Percentiles rank a stretch among this genome's conserved stretches.
Conservation (phyloP, 2,888 invertebrate species). For the Leptura quadrifasciata region DNA sequence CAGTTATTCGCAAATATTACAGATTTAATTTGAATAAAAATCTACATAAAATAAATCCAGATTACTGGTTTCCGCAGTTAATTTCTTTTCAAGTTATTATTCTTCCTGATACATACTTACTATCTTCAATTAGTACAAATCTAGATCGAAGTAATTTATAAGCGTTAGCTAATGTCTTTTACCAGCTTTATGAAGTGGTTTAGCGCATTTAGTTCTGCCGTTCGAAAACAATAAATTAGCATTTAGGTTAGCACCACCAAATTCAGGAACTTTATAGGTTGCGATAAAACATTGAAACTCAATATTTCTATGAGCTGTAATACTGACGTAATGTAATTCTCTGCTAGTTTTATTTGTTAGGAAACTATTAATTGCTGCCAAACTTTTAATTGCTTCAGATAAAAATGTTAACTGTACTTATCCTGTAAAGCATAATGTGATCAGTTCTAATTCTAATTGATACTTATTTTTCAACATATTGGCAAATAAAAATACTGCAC, state of each 20-base stretch:
- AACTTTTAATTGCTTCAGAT: no score
- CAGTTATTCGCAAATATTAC: no score
- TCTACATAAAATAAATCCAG: no score
- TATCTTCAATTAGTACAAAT: slow-evolving; percentile 28
- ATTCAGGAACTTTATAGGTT: slow-evolving; percentile 10
- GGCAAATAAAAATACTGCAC: no score
- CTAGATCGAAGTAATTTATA: slow-evolving; percentile 26
- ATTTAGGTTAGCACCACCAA: slow-evolving; percentile 9
- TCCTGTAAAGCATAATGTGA: no score
- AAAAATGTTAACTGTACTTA: no score
- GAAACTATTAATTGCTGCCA: background rate
- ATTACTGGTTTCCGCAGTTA: no score
- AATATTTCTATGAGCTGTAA: background rate
- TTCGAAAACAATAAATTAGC: slow-evolving; percentile 14
- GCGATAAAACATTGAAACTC: slow-evolving; percentile 9
- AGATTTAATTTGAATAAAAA: no score
- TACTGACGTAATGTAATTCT: background rate
- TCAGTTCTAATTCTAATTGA: no score
- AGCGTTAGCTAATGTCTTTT: slow-evolving; percentile 5
- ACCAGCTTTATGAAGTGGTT: slow-evolving; percentile 11
- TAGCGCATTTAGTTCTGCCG: background rate
- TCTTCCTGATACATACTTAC: slow-evolving; percentile 3
- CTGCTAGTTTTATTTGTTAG: background rate
- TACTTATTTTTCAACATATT: no score
- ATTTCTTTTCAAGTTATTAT: background rate